Conservation (phyloP, 2,888 invertebrate species). For the Cryptus viduatorius region DNA sequence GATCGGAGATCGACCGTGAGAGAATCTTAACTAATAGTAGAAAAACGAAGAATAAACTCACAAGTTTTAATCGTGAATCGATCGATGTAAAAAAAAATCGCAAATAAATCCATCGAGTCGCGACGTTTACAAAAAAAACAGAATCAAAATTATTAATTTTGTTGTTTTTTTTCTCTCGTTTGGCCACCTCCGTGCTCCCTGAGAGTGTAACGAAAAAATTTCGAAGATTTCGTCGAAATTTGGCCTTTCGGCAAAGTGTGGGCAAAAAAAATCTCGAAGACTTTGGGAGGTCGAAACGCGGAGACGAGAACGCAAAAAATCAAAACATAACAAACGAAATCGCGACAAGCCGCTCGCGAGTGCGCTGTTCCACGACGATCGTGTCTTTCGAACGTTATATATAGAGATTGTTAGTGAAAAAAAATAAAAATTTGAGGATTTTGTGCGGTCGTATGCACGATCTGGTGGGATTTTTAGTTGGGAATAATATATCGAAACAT, state of each 20-base stretch:
- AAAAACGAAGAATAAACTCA: constrained; percentile 10
- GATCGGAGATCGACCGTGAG: constrained; percentile 78
- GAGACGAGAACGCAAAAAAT: background rate
- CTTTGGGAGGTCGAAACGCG: background rate
- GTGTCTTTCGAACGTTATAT: background rate
- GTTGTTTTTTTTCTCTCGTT: background rate
- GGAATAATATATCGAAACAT: background rate
- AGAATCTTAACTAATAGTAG: constrained; percentile 66
- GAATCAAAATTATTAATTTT: constrained; percentile 26
- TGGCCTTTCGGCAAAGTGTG: background rate
- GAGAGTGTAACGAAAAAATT: background rate
- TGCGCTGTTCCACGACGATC: background rate
- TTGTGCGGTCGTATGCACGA: constrained; percentile 31
- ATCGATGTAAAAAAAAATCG: constrained; percentile 13
- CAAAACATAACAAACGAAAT: background rate
- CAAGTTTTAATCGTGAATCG: constrained; percentile 21
- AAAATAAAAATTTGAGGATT: constrained; percentile 9
- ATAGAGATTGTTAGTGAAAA: background rate
- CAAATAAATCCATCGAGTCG: background rate
- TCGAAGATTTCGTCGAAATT: background rate
- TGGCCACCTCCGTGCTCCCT: background rate
- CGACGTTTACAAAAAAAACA: constrained; percentile 4
- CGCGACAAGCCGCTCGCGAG: background rate
- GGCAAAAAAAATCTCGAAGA: background rate
- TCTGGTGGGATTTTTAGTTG: background rate